Evolutionary conservation across 2,113 vertebrate genomes (phyloP), one percentile per base, ranked within the genome.

Genomic region (Xenopus borealis): DNA sequence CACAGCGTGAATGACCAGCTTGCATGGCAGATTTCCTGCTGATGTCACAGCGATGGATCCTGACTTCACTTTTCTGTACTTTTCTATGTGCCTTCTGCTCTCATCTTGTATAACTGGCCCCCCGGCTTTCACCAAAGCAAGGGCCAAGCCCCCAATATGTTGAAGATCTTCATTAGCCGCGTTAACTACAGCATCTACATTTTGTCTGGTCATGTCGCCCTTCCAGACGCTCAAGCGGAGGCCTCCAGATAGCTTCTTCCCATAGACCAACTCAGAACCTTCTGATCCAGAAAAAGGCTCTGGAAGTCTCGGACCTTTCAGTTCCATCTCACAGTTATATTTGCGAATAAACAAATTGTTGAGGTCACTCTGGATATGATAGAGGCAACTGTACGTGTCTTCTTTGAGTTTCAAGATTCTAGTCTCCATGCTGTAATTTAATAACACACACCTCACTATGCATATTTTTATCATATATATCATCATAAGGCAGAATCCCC

Each of bases 1-100:
- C 45, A 96, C 94, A 3, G 90, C 92, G 79, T 98, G 96, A 78
- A 97, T 92, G 40, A 98, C 82, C 4, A 0, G 1, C 16, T 78
- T 83, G 81, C 88, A 95, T 7, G 84, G 88, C 63, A 98, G 89
- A 0, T 0, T 64, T 47, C 96, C 93, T 57, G 89, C 79, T 13
- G 0, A 0, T 0, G 84, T 88, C 55, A 81, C 0, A 12, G 83
- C 80, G 75, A 90, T 86, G 0, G 67, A 0, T 20, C 95, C 93
- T 62, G 79, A 19, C 7, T 0, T 0, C 13, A 97, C 0, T 3
- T 0, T 1, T n/a, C 91, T 89, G 0, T 0, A 0, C 0, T 0
- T 16, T 0, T 0, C 0, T 68, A 93, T 64, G 0, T 55, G 0
- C 0, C 0, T 0, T 0, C 16, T 0, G 76, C 94, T 91, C 0